Evolutionary conservation across 1,140 invertebrate species (phyloP), one percentile per base, ranked within the genome.

Genomic region (Caenorhabditis brenneri): DNA sequence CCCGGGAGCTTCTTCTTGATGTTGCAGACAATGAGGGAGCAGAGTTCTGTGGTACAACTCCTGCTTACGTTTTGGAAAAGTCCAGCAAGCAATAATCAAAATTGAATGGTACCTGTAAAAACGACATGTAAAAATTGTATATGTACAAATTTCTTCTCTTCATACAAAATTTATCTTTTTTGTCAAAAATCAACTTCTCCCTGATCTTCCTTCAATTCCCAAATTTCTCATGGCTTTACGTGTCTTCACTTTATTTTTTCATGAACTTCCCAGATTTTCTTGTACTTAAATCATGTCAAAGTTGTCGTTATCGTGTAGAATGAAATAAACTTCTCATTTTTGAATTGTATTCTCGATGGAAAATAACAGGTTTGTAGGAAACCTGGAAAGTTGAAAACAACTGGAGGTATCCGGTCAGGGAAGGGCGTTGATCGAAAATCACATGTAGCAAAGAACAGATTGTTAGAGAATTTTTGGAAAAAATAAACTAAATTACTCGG

Each of bases 21-120:
- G 65, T 74, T 10, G 65, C 65, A 24, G 65, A 74, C 36, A 6
- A 74, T 15, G 65, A 74, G 42, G 65, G 65, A 22, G 65, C 33
- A 0, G 65, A 74, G 4, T 74, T 74, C n/a, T 74, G 65, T 74
- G 65, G 65, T 3, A 24, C 19, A 24, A 74, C 65, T 15, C 65
- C 65, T 22, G 65, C 65, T 10, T 74, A 24, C 36, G 22, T 74
- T 24, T 22, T 74, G 36, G 65, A 74, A 46, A 74, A 74, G 29
- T 74, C 65, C 1, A 12, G 19, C 10, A 10, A 19, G 5, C 53
- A 55, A 22, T 36, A 36, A 33, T 65, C 9, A 10, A 58, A 1
- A n/a, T 7, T 27, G 19, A 27, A n/a, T 27, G 9, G 2, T 10
- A 1, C 65, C n/a, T 74, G 65, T 74, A 74, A 42, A 74, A 74